Percentiles rank a stretch among this genome's conserved stretches.
Evolutionary conservation across 23 tunicate species (phyloP).

Genomic region (Diplosoma virens): DNA sequence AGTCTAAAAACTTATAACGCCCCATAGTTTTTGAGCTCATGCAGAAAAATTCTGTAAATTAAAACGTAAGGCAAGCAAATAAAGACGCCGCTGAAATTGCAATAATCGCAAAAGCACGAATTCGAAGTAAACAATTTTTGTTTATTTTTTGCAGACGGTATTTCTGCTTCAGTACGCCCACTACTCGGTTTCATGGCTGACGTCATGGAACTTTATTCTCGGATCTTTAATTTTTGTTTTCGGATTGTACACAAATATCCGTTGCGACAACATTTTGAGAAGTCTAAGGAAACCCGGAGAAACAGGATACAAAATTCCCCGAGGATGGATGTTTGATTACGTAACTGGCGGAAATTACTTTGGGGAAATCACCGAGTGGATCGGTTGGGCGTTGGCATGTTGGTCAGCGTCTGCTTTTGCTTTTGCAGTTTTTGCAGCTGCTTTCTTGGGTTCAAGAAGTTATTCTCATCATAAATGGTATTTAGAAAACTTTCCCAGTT

Average conservation of each 20-base stretch:
- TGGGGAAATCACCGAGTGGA: slow-evolving; percentile 69
- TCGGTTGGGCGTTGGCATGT: slow-evolving; percentile 67
- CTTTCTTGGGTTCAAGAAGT: slow-evolving; percentile 56
- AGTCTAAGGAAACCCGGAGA: slow-evolving; percentile 74
- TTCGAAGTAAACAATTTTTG: too few relatives aligned
- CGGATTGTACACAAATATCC: slow-evolving; percentile 62
- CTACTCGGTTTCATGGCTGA: slow-evolving; percentile 44
- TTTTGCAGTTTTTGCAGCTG: slow-evolving; percentile 61
- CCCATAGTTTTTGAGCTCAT: too few relatives aligned
- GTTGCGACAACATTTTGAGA: slow-evolving; percentile 63
- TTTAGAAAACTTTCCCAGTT: slow-evolving; percentile 46
- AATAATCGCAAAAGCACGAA: too few relatives aligned
- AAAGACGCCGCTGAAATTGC: too few relatives aligned
- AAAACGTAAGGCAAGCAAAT: too few relatives aligned
- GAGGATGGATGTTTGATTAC: slow-evolving; percentile 68
- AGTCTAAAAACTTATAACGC: too few relatives aligned
- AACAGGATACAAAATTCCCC: slow-evolving; percentile 80
- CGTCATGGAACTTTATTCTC: slow-evolving; percentile 61
- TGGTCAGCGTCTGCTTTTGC: slow-evolving; percentile 79
- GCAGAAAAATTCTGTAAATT: too few relatives aligned
- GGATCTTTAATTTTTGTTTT: slow-evolving; percentile 49
- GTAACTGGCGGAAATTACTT: slow-evolving; percentile 70
- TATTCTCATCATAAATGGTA: slow-evolving; percentile 85
- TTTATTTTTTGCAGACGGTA: slow-evolving; percentile 14
- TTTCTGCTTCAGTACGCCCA: slow-evolving; percentile 37